Percentiles rank a stretch among this genome's conserved stretches.
Evolutionary conservation across 2,888 invertebrate genomes (phyloP).

Genomic region (Mantis religiosa): DNA sequence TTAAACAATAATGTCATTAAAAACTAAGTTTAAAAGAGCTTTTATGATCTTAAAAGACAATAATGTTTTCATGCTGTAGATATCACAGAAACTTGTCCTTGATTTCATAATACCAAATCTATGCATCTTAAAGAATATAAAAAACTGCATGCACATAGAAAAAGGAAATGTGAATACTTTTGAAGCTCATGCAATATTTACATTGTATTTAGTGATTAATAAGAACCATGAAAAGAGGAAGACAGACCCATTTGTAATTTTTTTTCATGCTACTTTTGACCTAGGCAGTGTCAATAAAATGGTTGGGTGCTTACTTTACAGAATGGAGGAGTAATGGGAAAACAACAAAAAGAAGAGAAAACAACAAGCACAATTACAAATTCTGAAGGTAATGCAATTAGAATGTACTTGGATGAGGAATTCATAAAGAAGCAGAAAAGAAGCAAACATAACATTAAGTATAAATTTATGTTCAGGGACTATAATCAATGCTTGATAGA

Average conservation of each 20-base stretch:
- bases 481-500: neutral
- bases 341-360: neutral
- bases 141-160: neutral
- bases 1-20: too few species aligned
- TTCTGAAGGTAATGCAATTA: neutral
- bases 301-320: neutral
- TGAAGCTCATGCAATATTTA: neutral
- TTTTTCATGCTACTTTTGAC: neutral
- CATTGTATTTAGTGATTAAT: neutral
- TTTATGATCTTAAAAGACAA: too few species aligned
- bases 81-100: too few species aligned
- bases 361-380: neutral
- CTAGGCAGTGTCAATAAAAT: neutral
- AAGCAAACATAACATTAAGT: neutral
- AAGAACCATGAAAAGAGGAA: neutral
- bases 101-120: too few species aligned
- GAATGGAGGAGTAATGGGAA: neutral
- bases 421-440: neutral
- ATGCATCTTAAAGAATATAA: neutral
- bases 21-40: too few species aligned
- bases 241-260: neutral
- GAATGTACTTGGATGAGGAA: neutral
- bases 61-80: too few species aligned
- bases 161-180: neutral
- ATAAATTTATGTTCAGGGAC: neutral